These are phyloP conservation scores for Microcebus tavaratra DNA, from an alignment of 2,113 vertebrate genomes.

Conservation along the genomic window DNA sequence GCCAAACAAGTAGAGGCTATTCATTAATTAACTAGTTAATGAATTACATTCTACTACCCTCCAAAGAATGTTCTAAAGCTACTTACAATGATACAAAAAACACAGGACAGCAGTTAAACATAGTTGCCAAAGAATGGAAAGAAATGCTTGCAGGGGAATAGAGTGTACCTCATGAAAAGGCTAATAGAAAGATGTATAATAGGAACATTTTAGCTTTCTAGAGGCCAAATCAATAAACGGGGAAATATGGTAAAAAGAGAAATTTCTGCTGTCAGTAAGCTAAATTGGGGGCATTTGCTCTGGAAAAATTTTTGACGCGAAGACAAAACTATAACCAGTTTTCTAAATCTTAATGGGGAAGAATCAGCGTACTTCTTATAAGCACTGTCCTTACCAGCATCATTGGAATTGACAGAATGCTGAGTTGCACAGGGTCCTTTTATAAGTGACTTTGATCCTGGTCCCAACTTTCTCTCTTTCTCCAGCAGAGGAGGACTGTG, in stretches of 20 bases:
- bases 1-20: neutral
- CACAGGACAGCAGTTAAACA: neutral
- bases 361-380: neutral
- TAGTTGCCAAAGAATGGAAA: neutral
- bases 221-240: neutral
- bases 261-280: neutral
- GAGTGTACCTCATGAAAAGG: neutral
- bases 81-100: neutral
- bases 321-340: neutral
- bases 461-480: neutral
- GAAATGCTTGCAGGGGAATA: neutral
- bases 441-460: neutral
- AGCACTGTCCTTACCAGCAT: neutral
- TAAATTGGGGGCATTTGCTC: neutral
- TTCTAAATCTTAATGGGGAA: neutral
- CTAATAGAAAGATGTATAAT: neutral
- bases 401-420: neutral
- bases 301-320: neutral
- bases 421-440: neutral
- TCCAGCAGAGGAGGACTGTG: neutral
- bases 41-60: neutral
- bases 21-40: neutral
- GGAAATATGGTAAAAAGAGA: neutral
- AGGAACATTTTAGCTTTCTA: neutral
- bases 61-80: neutral